Evolutionary conservation across 2,888 invertebrate genomes (phyloP), one percentile per base, ranked within the genome.

Genomic region (Seira ritae): DNA sequence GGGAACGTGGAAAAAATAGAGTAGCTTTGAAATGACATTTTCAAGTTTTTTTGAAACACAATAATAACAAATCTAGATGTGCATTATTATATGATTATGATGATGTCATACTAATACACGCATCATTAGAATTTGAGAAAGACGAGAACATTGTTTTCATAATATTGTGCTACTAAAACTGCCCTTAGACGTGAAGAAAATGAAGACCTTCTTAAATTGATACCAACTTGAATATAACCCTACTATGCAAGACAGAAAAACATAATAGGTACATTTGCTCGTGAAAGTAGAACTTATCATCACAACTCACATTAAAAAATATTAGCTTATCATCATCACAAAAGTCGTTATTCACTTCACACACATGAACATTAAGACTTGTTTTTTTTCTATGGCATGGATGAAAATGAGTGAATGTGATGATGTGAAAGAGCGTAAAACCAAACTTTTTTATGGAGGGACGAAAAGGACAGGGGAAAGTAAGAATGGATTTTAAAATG

Each of bases 181-280:
- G 50, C 50, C 50, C 50, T 50, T 50, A 50, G 50, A 50, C 31
- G 8, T 2, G 8, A 31, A 31, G 8, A 31, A 50, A n/a, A n/a
- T 50, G 50, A 50, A 50, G 50, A 50, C 50, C 50, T 50, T 50
- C 17, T n/a, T n/a, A n/a, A n/a, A n/a, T n/a, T n/a, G n/a, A n/a
- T n/a, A n/a, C 12, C 15, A 50, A 50, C 12, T 8, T 15, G 6
- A 50, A 50, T n/a, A 8, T n/a, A 8, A 50, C 3, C 12, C 17
- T n/a, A 50, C 50, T 50, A 50, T 50, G 50, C 50, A 50, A 50
- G 50, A 50, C 50, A 50, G 50, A 50, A 50, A 50, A 50, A 50
- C 50, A 15, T 50, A 31, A 31, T 31, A 31, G n/a, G n/a, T n/a
- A n/a, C n/a, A n/a, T n/a, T 31, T 31, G 31, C 8, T 31, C 31